Evolutionary conservation across 2,797 vertebrate species (phyloP), one percentile per base, ranked within the genome.

Genomic region (Philypnodon macrostomus): DNA sequence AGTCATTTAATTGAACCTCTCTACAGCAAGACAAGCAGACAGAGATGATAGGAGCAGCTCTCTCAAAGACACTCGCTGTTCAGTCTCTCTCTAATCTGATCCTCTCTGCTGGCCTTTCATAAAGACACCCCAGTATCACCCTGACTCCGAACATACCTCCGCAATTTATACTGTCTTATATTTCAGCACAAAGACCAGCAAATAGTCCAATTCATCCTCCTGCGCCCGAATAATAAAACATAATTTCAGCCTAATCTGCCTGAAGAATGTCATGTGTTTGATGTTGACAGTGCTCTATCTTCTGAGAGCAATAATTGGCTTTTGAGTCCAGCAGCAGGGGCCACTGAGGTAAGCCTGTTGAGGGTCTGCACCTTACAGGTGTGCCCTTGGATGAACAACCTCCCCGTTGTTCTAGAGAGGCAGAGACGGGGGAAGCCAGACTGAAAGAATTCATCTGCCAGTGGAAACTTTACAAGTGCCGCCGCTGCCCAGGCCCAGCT

Each of bases 1-100:
- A 91, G 91, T 92, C 91, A 91, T 97, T 97, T 95, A 94, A 94
- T 96, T 97, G 94, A 97, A 97, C 93, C 93, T 94, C 91, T 89
- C 91, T 89, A 92, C 91, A 93, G 91, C 92, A 92, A 86, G 86
- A 93, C 93, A 93, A 88, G 91, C 93, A 91, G 92, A 94, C 93
- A 88, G 92, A 91, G 93, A 93, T 90, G 93, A 95, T 93, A 93
- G 89, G 86, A 81, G 62, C 61, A 87, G 88, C 67, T 71, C 85
- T 63, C 81, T 93, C 91, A 94, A 92, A 90, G 92, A 88, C 87
- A 90, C 91, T 90, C 89, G 90, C 89, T 91, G 91, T 92, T 88
- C 87, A 73, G 78, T 88, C 87, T 91, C 93, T 88, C 87, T 91
- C 93, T 90, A 95, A 97, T 97, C 92, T 93, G 92, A 95, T 94